phyloP scores from a whole-genome alignment of 2,888 invertebrate genomes.

The Hypena proboscidalis region DNA sequence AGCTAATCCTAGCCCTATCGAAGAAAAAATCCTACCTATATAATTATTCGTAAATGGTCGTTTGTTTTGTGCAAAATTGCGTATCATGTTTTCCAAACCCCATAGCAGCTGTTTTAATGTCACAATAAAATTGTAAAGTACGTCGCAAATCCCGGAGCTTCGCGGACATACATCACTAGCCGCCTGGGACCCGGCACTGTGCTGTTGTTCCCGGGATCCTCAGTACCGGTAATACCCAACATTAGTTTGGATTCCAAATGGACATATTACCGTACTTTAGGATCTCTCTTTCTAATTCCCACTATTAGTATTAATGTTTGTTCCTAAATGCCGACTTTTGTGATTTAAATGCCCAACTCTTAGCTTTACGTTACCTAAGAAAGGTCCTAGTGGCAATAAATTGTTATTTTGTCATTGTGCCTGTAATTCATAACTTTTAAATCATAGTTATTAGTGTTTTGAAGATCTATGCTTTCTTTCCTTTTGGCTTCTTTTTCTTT shows the following conservation, averaged over 20 bases:
- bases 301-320: conserved; percentile 43
- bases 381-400: no score
- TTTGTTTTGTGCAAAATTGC: no score
- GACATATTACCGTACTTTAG: conserved; percentile 45
- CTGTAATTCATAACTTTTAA: no score
- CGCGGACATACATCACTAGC: conserved; percentile 39
- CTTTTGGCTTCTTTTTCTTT: no score
- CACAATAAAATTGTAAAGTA: conserved; percentile 17
- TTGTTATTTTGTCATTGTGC: no score
- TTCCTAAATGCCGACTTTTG: conserved; percentile 14
- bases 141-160: conserved; percentile 32
- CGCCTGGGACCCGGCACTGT: conserved; percentile 39
- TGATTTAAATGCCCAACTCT: conserved; percentile 3
- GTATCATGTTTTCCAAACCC: background rate
- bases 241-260: conserved; percentile 60
- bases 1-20: no score
- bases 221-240: conserved; percentile 51
- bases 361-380: no score
- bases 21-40: no score
- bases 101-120: background rate
- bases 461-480: no score
- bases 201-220: conserved; percentile 48
- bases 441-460: no score
- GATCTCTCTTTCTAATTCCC: conserved; percentile 46
- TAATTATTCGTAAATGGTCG: no score